Evolutionary conservation across 2,888 invertebrate genomes (phyloP), one percentile per base, ranked within the genome.

Genomic region (Cosmorhoe ocellata): DNA sequence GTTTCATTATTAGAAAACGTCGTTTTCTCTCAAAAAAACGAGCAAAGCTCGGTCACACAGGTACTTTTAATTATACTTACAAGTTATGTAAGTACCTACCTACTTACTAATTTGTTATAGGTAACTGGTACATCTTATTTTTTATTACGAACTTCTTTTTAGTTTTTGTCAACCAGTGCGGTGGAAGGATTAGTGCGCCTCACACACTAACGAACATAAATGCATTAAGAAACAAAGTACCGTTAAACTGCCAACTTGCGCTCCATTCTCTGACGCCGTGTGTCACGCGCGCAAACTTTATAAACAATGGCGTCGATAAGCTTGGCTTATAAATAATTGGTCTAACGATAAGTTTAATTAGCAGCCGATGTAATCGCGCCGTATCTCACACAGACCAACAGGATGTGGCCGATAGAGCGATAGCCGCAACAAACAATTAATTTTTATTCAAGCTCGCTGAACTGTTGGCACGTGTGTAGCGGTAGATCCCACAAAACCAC

Each of bases 341-440:
- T 79, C 75, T 78, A n/a, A 76, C 83, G 86, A 89, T 87, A 87
- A 83, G 63, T 78, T 73, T 88, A 88, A 88, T 88, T 86, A 88
- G 77, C 74, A 56, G 56, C 57, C 79, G 81, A 83, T 85, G 77
- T 66, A 72, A 86, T 87, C 87, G 63, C 44, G 36, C 56, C 71
- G 68, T 84, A 84, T 85, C 84, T 82, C 67, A 71, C 70, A 66
- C 65, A 57, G 64, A 56, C 51, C 63, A 55, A 69, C 81, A 79
- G 85, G 84, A 84, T 83, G 72, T 67, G 11, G 39, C 27, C 61
- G 76, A 77, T 77, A 73, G 11, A 37, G 26, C 61, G 76, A 77
- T 77, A 73, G 30, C 60, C 30, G 47, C 48, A 53, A 48, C 48
- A 49, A 56, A 63, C 69, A 70, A 72, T 74, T 69, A 66, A 62